A percentile compares a stretch with the other conserved stretches of the same genome.
phyloP scores from a whole-genome alignment of 2,113 vertebrate species.

The Porphyrio hochstetteri region DNA sequence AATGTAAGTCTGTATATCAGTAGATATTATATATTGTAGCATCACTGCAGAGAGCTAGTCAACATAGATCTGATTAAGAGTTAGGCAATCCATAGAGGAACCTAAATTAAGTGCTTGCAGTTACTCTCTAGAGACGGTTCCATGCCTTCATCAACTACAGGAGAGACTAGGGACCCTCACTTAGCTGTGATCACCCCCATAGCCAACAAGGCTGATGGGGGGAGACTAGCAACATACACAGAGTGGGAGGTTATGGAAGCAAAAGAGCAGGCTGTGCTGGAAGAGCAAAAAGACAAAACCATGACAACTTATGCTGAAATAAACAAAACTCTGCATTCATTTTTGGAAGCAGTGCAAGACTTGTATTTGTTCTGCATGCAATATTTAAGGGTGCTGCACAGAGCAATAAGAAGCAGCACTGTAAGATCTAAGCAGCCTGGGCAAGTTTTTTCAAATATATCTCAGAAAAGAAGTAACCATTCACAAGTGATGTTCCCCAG shows the following conservation, averaged over 20 bases:
- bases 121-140: neutral
- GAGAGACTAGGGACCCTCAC: neutral
- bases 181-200: neutral
- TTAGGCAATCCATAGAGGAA: neutral
- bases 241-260: neutral
- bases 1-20: neutral
- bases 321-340: neutral
- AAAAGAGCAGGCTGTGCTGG: neutral
- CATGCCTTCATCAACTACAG: neutral
- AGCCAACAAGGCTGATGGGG: neutral
- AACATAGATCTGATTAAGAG: neutral
- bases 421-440: neutral
- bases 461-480: neutral
- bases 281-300: neutral
- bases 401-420: neutral
- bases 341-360: neutral
- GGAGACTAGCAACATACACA: neutral
- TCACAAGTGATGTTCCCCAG: no score
- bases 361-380: neutral
- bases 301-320: accelerated
- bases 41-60: neutral
- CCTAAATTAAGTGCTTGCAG: neutral
- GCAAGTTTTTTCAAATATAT: neutral
- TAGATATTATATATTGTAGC: neutral
- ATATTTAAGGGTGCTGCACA: neutral